These are phyloP conservation scores for Anniella stebbinsi DNA, from an alignment of 2,797 vertebrate species.

Conservation along the genomic window DNA sequence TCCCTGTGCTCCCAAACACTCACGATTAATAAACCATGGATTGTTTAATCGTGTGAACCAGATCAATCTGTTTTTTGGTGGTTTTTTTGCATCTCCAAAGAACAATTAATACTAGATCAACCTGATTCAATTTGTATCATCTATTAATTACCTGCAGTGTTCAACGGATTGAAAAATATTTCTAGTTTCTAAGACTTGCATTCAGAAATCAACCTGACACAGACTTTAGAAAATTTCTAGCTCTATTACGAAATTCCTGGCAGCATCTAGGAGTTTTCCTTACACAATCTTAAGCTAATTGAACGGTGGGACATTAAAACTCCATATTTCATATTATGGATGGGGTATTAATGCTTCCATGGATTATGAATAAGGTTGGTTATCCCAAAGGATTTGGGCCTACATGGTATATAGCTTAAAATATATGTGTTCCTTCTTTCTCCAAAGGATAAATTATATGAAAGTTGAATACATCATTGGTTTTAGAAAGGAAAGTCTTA, in stretches of 20 bases:
- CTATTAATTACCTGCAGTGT: too few species aligned
- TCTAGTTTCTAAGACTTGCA: not conserved
- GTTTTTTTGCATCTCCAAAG: too few species aligned
- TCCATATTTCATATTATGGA: not conserved
- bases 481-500: not conserved
- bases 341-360: not conserved
- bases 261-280: constrained; percentile 12
- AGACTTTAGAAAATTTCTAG: not conserved
- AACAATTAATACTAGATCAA: too few species aligned
- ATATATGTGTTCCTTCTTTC: not conserved
- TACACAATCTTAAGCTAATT: constrained; percentile 10
- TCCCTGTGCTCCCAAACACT: too few species aligned
- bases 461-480: not conserved
- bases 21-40: too few species aligned
- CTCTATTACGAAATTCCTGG: not conserved
- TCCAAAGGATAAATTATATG: not conserved
- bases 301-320: constrained; percentile 1
- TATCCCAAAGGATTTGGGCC: constrained; percentile 23
- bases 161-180: not conserved
- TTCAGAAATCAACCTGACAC: not conserved
- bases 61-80: too few species aligned
- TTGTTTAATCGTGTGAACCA: too few species aligned
- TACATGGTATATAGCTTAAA: constrained; percentile 14
- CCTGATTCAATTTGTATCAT: too few species aligned
- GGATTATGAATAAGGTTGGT: constrained; percentile 23